Conservation (phyloP, 1,140 invertebrate species). For the Drosophila baimaii region DNA sequence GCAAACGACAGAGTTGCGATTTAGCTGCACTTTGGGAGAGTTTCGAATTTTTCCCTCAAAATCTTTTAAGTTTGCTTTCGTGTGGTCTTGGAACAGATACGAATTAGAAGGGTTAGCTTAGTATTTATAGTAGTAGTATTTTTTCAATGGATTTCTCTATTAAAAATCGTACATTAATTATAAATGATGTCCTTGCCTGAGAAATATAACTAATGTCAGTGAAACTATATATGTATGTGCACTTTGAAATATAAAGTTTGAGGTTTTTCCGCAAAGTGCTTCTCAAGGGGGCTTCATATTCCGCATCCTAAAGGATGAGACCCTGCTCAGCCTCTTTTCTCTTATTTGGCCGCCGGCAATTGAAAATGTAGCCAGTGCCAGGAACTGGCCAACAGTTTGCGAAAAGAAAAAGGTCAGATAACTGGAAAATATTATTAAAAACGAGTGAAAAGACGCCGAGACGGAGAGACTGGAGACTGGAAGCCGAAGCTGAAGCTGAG, state of each 20-base stretch:
- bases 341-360: slow-evolving; percentile 48
- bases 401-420: slow-evolving; percentile 80
- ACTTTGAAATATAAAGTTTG: background rate
- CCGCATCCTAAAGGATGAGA: background rate
- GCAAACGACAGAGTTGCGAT: too few species aligned
- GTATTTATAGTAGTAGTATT: too few species aligned
- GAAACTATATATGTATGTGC: too few species aligned
- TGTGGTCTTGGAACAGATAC: too few species aligned
- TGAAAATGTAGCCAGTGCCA: slow-evolving; percentile 46
- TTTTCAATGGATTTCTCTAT: too few species aligned
- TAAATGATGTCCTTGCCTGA: too few species aligned
- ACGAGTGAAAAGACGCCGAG: slow-evolving; percentile 66
- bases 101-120: too few species aligned
- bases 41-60: too few species aligned
- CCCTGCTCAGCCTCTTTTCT: slow-evolving; percentile 15
- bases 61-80: too few species aligned
- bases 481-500: slow-evolving; percentile 16
- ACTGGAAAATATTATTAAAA: slow-evolving; percentile 83
- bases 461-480: slow-evolving; percentile 8
- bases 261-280: slow-evolving; percentile 15
- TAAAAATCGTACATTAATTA: too few species aligned
- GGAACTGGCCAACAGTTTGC: slow-evolving; percentile 46
- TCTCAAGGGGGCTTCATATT: background rate
- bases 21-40: too few species aligned
- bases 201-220: background rate